Percentiles rank a stretch among this genome's conserved stretches.
These are phyloP conservation scores for Pollenia labialis DNA, from an alignment of 2,888 invertebrate genomes.

Conservation along the genomic window DNA sequence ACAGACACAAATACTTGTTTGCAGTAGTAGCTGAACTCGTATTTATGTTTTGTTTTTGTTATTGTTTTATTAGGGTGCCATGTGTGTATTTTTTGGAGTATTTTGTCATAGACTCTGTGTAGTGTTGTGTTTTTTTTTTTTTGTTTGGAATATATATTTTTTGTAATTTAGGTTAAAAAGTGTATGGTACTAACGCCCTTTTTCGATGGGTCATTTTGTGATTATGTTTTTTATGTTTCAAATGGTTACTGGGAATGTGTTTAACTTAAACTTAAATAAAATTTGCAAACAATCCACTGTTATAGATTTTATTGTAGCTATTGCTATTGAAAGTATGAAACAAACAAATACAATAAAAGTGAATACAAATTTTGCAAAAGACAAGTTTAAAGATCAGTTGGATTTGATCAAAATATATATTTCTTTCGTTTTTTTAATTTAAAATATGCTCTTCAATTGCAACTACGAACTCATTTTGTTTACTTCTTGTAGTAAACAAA, in stretches of 20 bases:
- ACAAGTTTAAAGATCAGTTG: too few species aligned
- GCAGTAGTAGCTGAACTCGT: slow-evolving; percentile 38
- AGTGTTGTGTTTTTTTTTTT: slow-evolving; percentile 30
- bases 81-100: slow-evolving; percentile 74
- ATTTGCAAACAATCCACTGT: too few species aligned
- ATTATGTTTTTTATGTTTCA: not conserved
- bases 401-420: too few species aligned
- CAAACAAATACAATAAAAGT: too few species aligned
- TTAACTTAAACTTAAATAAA: too few species aligned
- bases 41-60: slow-evolving; percentile 53
- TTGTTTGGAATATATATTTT: slow-evolving; percentile 48
- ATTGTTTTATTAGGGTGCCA: slow-evolving; percentile 28
- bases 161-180: slow-evolving; percentile 76
- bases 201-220: slow-evolving; percentile 63
- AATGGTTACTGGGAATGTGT: not conserved
- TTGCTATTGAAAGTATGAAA: too few species aligned
- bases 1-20: not conserved
- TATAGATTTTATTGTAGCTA: too few species aligned
- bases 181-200: slow-evolving; percentile 75
- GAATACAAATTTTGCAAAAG: too few species aligned
- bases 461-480: not conserved
- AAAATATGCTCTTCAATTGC: not conserved
- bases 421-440: not conserved
- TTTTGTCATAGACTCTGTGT: slow-evolving; percentile 75
- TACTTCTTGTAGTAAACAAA: not conserved